Evolutionary conservation across 2,113 vertebrate species (phyloP), one percentile per base, ranked within the genome.

Genomic region (Beaufortia kweichowensis): DNA sequence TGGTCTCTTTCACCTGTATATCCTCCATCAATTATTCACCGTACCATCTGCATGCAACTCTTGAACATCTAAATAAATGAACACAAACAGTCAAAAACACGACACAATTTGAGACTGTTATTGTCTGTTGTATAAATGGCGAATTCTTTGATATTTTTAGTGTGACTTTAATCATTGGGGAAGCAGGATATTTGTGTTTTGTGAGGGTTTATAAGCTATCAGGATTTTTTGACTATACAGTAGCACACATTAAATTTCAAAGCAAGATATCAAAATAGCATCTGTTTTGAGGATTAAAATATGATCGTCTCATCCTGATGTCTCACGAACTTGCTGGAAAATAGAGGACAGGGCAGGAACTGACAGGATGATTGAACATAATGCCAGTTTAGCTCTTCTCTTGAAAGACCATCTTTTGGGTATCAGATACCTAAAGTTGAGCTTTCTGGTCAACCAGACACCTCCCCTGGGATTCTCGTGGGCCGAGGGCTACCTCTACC

Each of bases 361-460:
- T 90, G 93, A 94, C 92, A 93, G 91, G 84, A 88, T 56, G 93
- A 92, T 92, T 92, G 93, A 93, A 91, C 78, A 80, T 0, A 14
- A 90, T 90, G 90, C 91, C 90, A 91, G 85, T 82, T 86, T 90
- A 84, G 70, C 86, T 82, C 88, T 91, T 86, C 88, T 90, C 89
- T 90, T 94, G 91, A 94, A 92, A 94, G 93, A 93, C 91, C 93
- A 92, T 94, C 90, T 93, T 93, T 92, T 86, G 91, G 90, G 92
- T 94, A 94, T 96, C 94, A 88, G 88, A 89, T 96, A 89, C 91
- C 76, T 90, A 88, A 91, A 89, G 87, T 88, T 90, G 89, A 88
- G 92, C 90, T 94, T 93, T 91, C 92, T 94, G 94, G 93, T 94
- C 94, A 93, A 94, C 87, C 90, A 92, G 93, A 96, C 93, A 94